phyloP scores from a whole-genome alignment of 2,888 invertebrate genomes.

The Aelia acuminata region DNA sequence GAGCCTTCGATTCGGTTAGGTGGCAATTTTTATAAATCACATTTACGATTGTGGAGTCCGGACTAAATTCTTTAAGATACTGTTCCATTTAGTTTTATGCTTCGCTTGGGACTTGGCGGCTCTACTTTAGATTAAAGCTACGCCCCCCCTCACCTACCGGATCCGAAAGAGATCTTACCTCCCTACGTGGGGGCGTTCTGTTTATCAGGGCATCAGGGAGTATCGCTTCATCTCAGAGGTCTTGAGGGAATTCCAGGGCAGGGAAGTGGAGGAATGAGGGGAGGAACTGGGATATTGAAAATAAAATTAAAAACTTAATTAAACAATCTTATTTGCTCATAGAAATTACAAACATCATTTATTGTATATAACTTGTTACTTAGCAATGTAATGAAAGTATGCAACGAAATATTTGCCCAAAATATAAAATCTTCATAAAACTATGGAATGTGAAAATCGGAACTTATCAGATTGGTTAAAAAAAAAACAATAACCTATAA shows the following conservation, averaged over 20 bases:
- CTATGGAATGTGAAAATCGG: too few species aligned
- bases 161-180: not conserved
- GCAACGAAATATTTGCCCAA: too few species aligned
- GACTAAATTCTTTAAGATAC: slow-evolving; percentile 67
- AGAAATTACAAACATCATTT: not conserved
- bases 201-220: slow-evolving; percentile 24
- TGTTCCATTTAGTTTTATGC: slow-evolving; percentile 67
- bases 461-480: too few species aligned
- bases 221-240: slow-evolving; percentile 23
- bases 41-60: slow-evolving; percentile 65
- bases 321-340: not conserved
- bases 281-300: not conserved
- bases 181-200: slow-evolving; percentile 29
- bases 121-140: slow-evolving; percentile 64
- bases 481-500: too few species aligned
- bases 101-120: slow-evolving; percentile 65
- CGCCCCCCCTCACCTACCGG: not conserved
- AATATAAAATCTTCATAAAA: too few species aligned
- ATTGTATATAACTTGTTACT: not conserved
- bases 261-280: not conserved
- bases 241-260: slow-evolving; percentile 8
- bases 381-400: too few species aligned
- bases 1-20: slow-evolving; percentile 66
- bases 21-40: slow-evolving; percentile 67
- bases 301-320: not conserved